Evolutionary conservation across 2,113 vertebrate genomes (phyloP).

Genomic region (Neoarius graeffei): DNA sequence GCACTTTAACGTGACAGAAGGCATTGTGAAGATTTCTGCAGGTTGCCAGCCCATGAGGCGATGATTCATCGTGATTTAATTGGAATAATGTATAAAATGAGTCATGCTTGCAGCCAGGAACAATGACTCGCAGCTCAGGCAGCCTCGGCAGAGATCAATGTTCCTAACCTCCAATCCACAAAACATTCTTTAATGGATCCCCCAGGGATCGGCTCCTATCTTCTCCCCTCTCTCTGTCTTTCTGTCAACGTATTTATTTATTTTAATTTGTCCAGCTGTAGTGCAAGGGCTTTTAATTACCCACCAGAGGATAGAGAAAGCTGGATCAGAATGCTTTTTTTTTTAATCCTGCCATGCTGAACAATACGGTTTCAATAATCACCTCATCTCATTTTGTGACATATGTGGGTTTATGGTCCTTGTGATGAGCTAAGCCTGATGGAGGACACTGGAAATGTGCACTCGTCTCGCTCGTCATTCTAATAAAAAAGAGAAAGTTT

Average conservation of each 20-base stretch:
- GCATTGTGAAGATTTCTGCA: slow-evolving; percentile 55
- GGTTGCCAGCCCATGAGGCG: slow-evolving; percentile 61
- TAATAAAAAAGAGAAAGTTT: slow-evolving; percentile 27
- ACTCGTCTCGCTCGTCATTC: slow-evolving; percentile 4
- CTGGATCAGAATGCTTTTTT: slow-evolving; percentile 66
- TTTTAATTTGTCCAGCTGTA: slow-evolving; percentile 72
- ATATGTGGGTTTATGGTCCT: slow-evolving; percentile 47
- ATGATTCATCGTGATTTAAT: slow-evolving; percentile 69
- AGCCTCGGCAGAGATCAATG: slow-evolving; percentile 81
- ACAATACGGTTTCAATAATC: slow-evolving; percentile 63
- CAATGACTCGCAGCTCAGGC: slow-evolving; percentile 72
- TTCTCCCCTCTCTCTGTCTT: not conserved
- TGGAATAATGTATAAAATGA: slow-evolving; percentile 81
- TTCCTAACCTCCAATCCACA: slow-evolving; percentile 80
- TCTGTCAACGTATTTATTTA: slow-evolving; percentile 68
- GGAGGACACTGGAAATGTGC: slow-evolving; percentile 22
- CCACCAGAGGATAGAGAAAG: slow-evolving; percentile 72
- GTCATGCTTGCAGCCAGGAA: slow-evolving; percentile 69
- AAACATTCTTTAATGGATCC: slow-evolving; percentile 81
- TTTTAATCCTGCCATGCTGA: slow-evolving; percentile 65
- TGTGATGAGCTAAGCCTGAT: slow-evolving; percentile 52
- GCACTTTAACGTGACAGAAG: slow-evolving; percentile 51
- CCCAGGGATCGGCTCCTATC: slow-evolving; percentile 58
- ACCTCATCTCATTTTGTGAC: slow-evolving; percentile 60
- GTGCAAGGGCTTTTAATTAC: slow-evolving; percentile 79